Conservation (phyloP, 2,888 invertebrate genomes). For the Anthophora plumipes region DNA sequence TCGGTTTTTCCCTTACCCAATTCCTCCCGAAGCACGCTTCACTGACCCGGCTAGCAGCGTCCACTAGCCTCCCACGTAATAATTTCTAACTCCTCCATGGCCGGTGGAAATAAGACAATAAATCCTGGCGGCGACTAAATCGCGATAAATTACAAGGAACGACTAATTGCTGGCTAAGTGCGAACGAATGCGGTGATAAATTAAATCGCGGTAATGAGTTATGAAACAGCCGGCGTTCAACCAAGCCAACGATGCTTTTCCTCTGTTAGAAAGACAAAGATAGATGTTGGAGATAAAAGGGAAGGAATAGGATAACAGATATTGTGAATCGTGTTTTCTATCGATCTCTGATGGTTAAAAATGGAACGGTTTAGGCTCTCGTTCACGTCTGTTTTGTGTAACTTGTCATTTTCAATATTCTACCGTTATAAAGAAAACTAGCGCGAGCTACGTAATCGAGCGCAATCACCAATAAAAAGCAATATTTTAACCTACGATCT, state of each 20-base stretch:
- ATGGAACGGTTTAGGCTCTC: background rate
- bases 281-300: no score
- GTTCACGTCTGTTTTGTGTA: slow-evolving; percentile 7
- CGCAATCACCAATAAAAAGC: no score
- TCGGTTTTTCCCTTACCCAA: no score
- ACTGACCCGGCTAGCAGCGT: no score
- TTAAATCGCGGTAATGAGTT: slow-evolving; percentile 53
- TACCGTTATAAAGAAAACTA: no score
- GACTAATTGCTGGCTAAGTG: slow-evolving; percentile 59
- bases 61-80: slow-evolving; percentile 8
- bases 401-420: no score
- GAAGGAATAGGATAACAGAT: background rate
- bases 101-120: slow-evolving; percentile 45
- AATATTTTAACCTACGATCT: no score
- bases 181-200: slow-evolving; percentile 59
- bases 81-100: slow-evolving; percentile 17
- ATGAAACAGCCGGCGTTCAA: slow-evolving; percentile 46
- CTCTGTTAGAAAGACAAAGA: no score
- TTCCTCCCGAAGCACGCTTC: no score
- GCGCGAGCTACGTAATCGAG: no score
- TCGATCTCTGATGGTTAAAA: background rate
- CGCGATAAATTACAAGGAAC: slow-evolving; percentile 52
- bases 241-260: background rate
- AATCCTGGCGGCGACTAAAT: slow-evolving; percentile 48
- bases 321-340: background rate